Base-by-base conservation (phyloP, 2,888 invertebrate genomes). In the Cephus spinipes region DNA sequence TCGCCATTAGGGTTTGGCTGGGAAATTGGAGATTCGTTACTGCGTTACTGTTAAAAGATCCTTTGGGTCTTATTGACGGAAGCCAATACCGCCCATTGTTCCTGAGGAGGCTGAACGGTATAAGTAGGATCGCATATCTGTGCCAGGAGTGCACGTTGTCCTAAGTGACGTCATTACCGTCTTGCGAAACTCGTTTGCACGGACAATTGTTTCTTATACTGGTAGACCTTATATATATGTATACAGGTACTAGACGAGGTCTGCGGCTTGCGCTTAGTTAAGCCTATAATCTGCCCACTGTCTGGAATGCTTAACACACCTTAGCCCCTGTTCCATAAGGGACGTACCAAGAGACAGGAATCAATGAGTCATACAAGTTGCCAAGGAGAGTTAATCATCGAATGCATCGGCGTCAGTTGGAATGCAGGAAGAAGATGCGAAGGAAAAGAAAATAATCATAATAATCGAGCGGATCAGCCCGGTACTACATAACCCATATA, bases 81-180 rank as follows among this genome's bases (percentile, higher is more conserved):
- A 81, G 80, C 77, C 74, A 77, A 77, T 55, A 23, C 23, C 55
- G 23, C 55, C 55, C 55, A 55, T 55, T 55, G 55, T 55, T 55
- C 55, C 23, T 55, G 55, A 55, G 55, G 55, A 23, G 23, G 55
- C 55, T 55, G 55, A 55, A 55, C 55, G 71, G 71, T 31, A 71
- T 71, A 83, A 79, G 85, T 74, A 77, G 81, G 83, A 81, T 80
- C 78, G 83, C 82, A 84, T 86, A 89, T 87, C 88, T 89, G 85
- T 88, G 85, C 86, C 86, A 87, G 85, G 84, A 85, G 86, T 84
- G 83, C 85, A 84, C 84, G 85, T 86, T 86, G 86, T 87, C 84
- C 86, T 81, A 80, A 85, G 85, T 89, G 88, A 89, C 87, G 89
- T 88, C 87, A 88, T 80, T 82, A 73, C 35, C 69, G 75, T 81